phyloP scores from a whole-genome alignment of 2,797 vertebrate genomes.

The Platalea minor region DNA sequence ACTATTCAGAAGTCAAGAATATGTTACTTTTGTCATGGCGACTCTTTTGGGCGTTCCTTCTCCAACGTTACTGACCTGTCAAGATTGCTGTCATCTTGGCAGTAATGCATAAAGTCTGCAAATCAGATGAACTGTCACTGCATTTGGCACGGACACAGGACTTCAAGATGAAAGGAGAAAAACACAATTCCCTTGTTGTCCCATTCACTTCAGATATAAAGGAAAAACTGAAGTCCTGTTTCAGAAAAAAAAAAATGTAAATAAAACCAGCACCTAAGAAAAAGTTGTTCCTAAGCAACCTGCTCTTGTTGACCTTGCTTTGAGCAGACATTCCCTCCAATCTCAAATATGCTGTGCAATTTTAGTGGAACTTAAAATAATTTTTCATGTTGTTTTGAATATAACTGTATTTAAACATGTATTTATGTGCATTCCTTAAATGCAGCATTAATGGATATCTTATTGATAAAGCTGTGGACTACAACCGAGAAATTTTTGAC shows the following conservation, averaged over 20 bases:
- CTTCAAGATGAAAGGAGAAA: not conserved
- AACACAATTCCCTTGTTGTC: not conserved
- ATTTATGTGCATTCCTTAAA: not conserved
- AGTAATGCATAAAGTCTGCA: not conserved
- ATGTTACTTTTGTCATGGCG: rapidly evolving
- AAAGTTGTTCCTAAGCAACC: not conserved
- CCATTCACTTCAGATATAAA: not conserved
- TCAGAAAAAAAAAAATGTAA: not conserved
- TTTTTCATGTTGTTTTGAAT: not conserved
- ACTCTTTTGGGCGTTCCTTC: not conserved
- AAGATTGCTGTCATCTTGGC: not conserved
- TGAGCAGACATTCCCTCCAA: not conserved
- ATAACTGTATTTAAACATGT: not conserved
- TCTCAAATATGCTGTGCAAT: not conserved
- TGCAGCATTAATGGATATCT: not conserved
- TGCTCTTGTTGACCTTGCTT: not conserved
- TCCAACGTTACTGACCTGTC: rapidly evolving
- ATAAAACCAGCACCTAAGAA: not conserved
- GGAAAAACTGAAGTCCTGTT: not conserved
- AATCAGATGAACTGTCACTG: not conserved
- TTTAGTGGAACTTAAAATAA: not conserved
- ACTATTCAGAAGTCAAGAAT: not conserved
- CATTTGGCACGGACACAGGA: too few relatives aligned
- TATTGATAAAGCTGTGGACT: not conserved
- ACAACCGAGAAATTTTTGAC: not conserved